Base-by-base conservation (phyloP, 2,113 vertebrate species). In the Vimba vimba region DNA sequence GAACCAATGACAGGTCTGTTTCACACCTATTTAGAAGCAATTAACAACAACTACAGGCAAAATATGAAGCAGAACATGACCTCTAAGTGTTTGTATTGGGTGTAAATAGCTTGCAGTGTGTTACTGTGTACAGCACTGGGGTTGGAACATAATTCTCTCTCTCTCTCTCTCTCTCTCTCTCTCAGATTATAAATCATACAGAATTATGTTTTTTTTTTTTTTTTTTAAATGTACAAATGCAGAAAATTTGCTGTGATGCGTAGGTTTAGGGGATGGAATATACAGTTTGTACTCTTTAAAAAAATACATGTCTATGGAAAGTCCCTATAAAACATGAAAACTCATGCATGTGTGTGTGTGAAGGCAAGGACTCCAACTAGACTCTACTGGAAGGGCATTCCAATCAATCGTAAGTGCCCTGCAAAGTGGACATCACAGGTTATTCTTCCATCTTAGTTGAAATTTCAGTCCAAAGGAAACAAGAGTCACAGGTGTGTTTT, bases 51-150 rank as follows among this genome's bases (percentile, higher is more conserved):
- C 30, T 74, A 55, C 23, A 83, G 57, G 79, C 74, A 47, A 62
- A 59, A 36, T 15, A 77, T 11, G 25, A 45, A 43, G 64, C 57
- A 59, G 52, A 52, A 69, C 73, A 64, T 84, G 86, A 87, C 84
- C 75, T 86, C 75, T 69, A 76, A 57, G 57, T 39, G 19, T 87
- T 78, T 85, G 82, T 69, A 15, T 39, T 68, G 64, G 17, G 78
- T 27, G 33, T 47, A 81, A 86, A 85, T 82, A 85, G 60, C 87
- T 88, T 77, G 71, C 47, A 66, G 85, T 85, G 73, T 62, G 25
- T 50, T 76, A 39, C 7, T 25, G 52, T 50, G 76, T 76, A 52
- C 47, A 27, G 45, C 25, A 52, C 55, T 52, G 6, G 2, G 12
- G 73, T 47, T 76, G n/a, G 6, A 76, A 76, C 19, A 59, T 57